Conservation (phyloP, 2,888 invertebrate species). For the Amphipoea oculea region DNA sequence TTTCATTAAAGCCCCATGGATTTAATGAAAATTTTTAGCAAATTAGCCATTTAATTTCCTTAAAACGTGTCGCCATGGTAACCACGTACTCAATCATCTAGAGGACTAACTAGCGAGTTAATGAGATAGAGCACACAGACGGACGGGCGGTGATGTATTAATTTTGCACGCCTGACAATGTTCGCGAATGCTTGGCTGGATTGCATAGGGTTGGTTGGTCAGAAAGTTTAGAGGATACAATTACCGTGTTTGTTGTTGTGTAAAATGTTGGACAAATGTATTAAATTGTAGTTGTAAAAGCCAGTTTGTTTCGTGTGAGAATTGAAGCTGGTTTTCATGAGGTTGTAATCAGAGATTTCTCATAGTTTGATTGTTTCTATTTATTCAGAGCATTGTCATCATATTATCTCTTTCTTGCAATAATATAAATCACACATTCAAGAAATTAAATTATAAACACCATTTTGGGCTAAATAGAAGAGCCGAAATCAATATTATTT, state of each 20-base stretch:
- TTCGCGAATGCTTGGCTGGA: constrained; percentile 53
- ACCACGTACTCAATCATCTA: constrained; percentile 57
- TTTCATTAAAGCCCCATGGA: background rate
- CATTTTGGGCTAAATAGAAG: background rate
- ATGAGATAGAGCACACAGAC: constrained; percentile 64
- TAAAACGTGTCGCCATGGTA: constrained; percentile 18
- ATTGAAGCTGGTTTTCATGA: background rate
- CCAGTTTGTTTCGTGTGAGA: no score
- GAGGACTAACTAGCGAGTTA: constrained; percentile 55
- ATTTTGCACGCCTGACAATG: constrained; percentile 70
- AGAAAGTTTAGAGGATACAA: background rate
- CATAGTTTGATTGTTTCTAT: background rate
- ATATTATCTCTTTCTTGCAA: background rate
- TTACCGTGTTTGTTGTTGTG: background rate
- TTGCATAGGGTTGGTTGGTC: constrained; percentile 45
- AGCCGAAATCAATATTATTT: background rate
- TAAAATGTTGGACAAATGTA: background rate
- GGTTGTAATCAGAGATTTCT: background rate
- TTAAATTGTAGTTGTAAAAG: no score
- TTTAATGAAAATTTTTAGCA: no score
- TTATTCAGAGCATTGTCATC: background rate
- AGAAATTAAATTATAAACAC: background rate
- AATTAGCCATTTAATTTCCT: background rate
- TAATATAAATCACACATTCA: background rate
- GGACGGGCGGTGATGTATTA: constrained; percentile 69